phyloP scores from a whole-genome alignment of 1,140 invertebrate genomes.

The Caenorhabditis remanei region DNA sequence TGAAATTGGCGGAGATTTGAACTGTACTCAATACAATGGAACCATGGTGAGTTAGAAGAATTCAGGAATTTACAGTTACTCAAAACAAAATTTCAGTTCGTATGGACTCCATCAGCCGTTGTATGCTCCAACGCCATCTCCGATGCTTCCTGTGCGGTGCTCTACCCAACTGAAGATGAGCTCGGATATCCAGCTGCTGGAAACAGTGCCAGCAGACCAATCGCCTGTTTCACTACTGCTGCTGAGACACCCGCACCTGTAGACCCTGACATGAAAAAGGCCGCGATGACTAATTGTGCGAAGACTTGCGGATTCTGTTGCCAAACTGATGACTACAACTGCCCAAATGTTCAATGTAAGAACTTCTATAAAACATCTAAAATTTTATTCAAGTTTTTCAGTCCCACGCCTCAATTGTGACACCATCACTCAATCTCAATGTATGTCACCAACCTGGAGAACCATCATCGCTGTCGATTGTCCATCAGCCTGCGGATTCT shows the following conservation, averaged over 20 bases:
- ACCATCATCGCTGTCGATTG: slow-evolving; percentile 46
- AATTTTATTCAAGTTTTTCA: background rate
- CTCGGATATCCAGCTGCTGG: slow-evolving; percentile 15
- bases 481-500: slow-evolving; percentile 52
- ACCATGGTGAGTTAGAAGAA: background rate
- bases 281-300: slow-evolving; percentile 5
- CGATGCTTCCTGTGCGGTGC: background rate
- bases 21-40: slow-evolving; percentile 41
- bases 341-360: slow-evolving; percentile 25
- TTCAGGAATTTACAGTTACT: background rate
- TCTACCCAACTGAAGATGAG: slow-evolving; percentile 19
- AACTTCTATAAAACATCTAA: background rate
- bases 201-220: slow-evolving; percentile 16
- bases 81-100: background rate
- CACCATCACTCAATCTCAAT: slow-evolving; percentile 26
- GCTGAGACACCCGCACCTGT: slow-evolving; percentile 7
- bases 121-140: slow-evolving; percentile 11
- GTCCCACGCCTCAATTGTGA: slow-evolving; percentile 47
- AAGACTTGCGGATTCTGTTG: slow-evolving; percentile 57
- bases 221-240: slow-evolving; percentile 17
- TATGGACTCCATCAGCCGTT: slow-evolving; percentile 1
- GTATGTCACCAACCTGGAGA: slow-evolving; percentile 29
- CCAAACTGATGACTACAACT: slow-evolving; percentile 22
- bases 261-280: slow-evolving; percentile 24
- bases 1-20: slow-evolving; percentile 12